phyloP scores from a whole-genome alignment of 2,797 vertebrate species.

The Trachops cirrhosus region DNA sequence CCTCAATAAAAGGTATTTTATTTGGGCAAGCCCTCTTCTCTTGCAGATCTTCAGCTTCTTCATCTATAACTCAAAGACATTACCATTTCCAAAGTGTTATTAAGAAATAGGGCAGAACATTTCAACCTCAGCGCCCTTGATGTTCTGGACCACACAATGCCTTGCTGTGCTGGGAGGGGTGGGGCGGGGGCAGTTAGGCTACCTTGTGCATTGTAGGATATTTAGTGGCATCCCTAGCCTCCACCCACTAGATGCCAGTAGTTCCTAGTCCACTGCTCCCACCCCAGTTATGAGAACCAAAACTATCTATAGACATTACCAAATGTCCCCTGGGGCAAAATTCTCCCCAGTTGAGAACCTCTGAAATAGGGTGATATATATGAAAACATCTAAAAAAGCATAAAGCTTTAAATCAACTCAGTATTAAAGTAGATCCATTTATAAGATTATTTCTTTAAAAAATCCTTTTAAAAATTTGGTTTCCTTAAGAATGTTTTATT shows the following conservation, averaged over 20 bases:
- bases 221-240: not conserved
- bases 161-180: not conserved
- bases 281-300: not conserved
- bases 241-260: not conserved
- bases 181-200: rapidly evolving
- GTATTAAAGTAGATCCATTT: constrained; percentile 41
- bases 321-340: not conserved
- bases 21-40: not conserved
- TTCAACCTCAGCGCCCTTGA: not conserved
- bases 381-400: constrained; percentile 38
- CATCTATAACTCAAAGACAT: not conserved
- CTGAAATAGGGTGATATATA: constrained; percentile 35
- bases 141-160: not conserved
- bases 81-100: not conserved
- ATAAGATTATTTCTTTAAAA: constrained; percentile 28
- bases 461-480: constrained; percentile 45
- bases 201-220: not conserved
- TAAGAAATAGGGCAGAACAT: not conserved
- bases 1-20: not conserved
- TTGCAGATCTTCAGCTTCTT: not conserved
- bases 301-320: not conserved
- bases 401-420: constrained; percentile 26
- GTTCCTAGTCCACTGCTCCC: not conserved
- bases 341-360: not conserved
- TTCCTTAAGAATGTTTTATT: constrained; percentile 68